Percentiles rank a stretch among this genome's conserved stretches.
These are phyloP conservation scores for Apteryx owenii DNA, from an alignment of 2,113 vertebrate genomes.

Conservation along the genomic window DNA sequence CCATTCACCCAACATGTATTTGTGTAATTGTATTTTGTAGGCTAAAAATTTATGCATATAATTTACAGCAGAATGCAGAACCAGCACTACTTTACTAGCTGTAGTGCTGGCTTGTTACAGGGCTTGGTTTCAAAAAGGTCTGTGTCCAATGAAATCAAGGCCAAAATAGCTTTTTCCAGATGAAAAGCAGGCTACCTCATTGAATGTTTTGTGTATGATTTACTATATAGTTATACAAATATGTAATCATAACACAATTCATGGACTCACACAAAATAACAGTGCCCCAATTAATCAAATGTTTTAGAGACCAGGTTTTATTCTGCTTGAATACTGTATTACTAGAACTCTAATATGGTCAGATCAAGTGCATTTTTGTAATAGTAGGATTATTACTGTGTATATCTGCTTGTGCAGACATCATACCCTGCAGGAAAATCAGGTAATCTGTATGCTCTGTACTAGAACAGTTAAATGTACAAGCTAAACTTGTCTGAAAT, in stretches of 20 bases:
- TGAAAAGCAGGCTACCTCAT: not conserved
- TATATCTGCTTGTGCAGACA: not conserved
- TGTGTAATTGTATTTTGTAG: not conserved
- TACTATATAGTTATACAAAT: not conserved
- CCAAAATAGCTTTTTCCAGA: not conserved
- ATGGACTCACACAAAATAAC: not conserved
- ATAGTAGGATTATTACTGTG: not conserved
- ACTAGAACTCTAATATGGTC: not conserved
- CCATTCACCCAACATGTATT: not conserved
- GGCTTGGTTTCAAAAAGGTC: not conserved
- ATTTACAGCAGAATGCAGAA: not conserved
- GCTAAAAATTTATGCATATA: not conserved
- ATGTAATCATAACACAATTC: not conserved
- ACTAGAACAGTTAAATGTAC: not conserved
- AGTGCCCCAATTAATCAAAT: not conserved
- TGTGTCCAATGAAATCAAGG: not conserved
- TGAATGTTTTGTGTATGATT: not conserved
- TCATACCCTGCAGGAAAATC: conserved; percentile 4
- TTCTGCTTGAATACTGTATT: not conserved
- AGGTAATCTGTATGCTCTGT: conserved; percentile 23
- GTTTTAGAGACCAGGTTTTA: not conserved
- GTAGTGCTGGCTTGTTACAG: not conserved
- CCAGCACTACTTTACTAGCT: not conserved
- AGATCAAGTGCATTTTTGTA: not conserved
- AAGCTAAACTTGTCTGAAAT: not conserved